Evolutionary conservation across 2,888 invertebrate genomes (phyloP), one percentile per base, ranked within the genome.

Genomic region (Amphiduros pacificus): DNA sequence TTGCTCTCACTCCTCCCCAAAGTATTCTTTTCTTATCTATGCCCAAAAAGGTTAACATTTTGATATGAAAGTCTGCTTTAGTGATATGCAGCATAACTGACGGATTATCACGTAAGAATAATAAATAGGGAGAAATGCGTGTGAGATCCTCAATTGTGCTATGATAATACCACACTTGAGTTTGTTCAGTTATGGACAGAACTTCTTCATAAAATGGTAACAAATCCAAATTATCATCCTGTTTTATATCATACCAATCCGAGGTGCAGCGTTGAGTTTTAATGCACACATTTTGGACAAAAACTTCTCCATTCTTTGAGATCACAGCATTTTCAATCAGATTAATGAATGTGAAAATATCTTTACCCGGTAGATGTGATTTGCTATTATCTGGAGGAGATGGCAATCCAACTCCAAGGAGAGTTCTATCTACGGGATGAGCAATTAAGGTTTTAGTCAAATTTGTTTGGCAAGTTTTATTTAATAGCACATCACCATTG

Each of bases 131-230:
- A 3, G 58, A 49, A 6, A 51, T 40, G 11, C 51, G 29, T 2
- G 58, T 32, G 20, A 58, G 36, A 31, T 58, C 58, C 27, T 58
- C 58, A 20, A 58, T 50, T 28, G 58, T 58, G 24, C n/a, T 31
- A 51, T 58, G 58, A 48, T 58, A 58, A 49, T 58, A 58, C 58
- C 58, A 58, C 6, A 58, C 32, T 2, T 32, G 4, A n/a, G 49
- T 50, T 48, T 58, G 58, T 40, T 58, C 48, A 9, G 58, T 58
- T 14, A 58, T 49, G 14, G 58, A 50, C 14, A 58, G 27, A 31
- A 58, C 58, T 41, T 58, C 58, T n/a, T 58, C 58, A 26, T 58
- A 58, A 3, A 50, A 24, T 22, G 58, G 58, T 1, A 50, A 24
- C 36, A 31, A n/a, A 31, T 49, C 36, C 14, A 31, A 17, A 24